Evolutionary conservation across 1,140 invertebrate species (phyloP).

Genomic region (Drosophila arizonae): DNA sequence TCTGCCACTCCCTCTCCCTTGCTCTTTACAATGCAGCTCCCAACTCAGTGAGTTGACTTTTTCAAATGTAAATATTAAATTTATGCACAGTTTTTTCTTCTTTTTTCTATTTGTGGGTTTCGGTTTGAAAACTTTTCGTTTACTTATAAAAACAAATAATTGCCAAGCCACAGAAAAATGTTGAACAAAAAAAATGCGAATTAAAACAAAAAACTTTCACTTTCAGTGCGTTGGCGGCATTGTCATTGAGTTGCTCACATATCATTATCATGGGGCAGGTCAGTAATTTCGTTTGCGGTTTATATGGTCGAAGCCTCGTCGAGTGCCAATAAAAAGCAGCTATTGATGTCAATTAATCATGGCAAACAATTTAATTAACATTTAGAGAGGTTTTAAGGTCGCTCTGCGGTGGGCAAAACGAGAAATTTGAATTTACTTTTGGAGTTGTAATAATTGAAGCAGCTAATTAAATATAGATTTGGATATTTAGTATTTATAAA

Average conservation of each 20-base stretch:
- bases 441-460: neutral
- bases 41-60: neutral
- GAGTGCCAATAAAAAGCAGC: slow-evolving; percentile 36
- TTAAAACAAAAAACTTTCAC: slow-evolving; percentile 56
- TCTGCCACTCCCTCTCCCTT: neutral
- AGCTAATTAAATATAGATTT: too few relatives aligned
- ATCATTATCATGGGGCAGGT: slow-evolving; percentile 54
- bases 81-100: slow-evolving; percentile 64
- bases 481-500: too few relatives aligned
- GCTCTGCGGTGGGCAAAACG: slow-evolving; percentile 1
- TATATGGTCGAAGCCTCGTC: slow-evolving; percentile 3
- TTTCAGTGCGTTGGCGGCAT: slow-evolving; percentile 60
- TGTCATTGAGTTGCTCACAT: slow-evolving; percentile 43
- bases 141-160: slow-evolving; percentile 46
- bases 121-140: slow-evolving; percentile 24
- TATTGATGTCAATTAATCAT: slow-evolving; percentile 57
- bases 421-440: neutral
- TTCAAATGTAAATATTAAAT: slow-evolving; percentile 45
- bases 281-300: slow-evolving; percentile 47
- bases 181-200: neutral
- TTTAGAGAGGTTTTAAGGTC: slow-evolving; percentile 17
- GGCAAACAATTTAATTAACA: slow-evolving; percentile 24
- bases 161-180: slow-evolving; percentile 25
- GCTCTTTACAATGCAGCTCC: neutral
- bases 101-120: slow-evolving; percentile 34